These are phyloP conservation scores for Probaryconus sp. DNA, from an alignment of 1,140 invertebrate species.

Conservation along the genomic window DNA sequence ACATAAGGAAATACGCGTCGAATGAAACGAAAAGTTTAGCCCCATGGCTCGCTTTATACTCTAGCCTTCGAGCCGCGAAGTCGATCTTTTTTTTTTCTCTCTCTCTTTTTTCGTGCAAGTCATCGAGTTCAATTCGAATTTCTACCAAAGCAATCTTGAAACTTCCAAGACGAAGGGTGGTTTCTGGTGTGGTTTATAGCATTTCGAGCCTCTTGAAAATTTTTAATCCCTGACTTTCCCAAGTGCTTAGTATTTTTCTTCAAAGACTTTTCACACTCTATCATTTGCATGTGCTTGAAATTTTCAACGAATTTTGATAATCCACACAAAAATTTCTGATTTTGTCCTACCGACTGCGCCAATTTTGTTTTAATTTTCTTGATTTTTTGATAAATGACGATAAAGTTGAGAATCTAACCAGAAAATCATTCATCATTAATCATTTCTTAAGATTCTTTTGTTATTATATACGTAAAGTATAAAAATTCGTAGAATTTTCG, in stretches of 20 bases:
- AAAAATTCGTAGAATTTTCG: no score
- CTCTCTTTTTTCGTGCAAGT: no score
- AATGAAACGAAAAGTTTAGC: slow-evolving; percentile 18
- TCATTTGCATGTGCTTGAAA: background rate
- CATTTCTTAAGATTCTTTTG: no score
- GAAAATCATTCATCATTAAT: no score
- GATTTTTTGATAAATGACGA: no score
- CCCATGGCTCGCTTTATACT: slow-evolving; percentile 5
- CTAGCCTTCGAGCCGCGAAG: no score
- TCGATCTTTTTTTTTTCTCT: slow-evolving; percentile 36
- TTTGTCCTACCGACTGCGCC: no score
- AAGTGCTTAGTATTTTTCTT: slow-evolving; percentile 7
- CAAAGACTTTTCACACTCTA: slow-evolving; percentile 15
- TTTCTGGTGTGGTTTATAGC: slow-evolving; percentile 28
- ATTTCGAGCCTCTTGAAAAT: slow-evolving; percentile 31
- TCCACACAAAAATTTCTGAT: no score
- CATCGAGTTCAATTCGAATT: slow-evolving; percentile 40
- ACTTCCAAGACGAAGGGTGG: slow-evolving; percentile 38
- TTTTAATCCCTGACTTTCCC: slow-evolving; percentile 24
- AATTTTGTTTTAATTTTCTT: no score
- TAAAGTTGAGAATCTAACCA: no score
- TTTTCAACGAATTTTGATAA: no score
- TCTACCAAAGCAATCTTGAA: slow-evolving; percentile 32
- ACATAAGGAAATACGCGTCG: slow-evolving; percentile 5
- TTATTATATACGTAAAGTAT: no score